Percentiles rank a stretch among this genome's conserved stretches.
Conservation (phyloP, 2,797 vertebrate genomes). For the Spinus olivaceus region DNA sequence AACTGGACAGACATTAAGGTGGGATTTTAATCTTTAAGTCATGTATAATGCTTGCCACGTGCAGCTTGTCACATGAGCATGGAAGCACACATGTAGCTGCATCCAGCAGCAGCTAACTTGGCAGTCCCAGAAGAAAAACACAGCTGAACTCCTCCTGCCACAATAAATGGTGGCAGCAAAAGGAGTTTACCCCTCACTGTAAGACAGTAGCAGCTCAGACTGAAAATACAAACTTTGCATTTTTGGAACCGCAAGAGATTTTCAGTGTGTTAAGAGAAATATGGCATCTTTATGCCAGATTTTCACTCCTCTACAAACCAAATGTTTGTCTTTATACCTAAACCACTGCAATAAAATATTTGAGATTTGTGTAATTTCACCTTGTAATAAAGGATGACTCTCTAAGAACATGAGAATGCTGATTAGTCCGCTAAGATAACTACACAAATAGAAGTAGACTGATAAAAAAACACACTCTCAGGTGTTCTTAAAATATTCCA, state of each 20-base stretch:
- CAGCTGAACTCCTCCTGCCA: background rate
- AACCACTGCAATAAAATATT: background rate
- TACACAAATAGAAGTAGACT: background rate
- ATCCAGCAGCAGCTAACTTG: background rate
- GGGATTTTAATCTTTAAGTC: background rate
- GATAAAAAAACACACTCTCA: background rate
- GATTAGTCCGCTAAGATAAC: background rate
- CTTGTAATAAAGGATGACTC: background rate
- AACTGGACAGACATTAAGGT: background rate
- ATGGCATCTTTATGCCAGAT: background rate
- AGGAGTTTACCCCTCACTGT: background rate
- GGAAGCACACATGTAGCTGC: background rate
- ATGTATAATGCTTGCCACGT: background rate
- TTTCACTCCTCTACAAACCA: background rate
- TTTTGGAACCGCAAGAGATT: background rate
- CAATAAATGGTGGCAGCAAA: background rate
- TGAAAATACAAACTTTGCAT: background rate
- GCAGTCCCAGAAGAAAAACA: background rate
- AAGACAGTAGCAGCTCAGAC: background rate
- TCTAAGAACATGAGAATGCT: background rate
- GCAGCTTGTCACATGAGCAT: background rate
- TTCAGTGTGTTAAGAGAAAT: background rate
- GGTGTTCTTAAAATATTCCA: background rate
- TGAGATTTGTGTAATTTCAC: background rate
- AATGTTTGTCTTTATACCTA: background rate